Base-by-base conservation (phyloP, 2,888 invertebrate species). In the Xanthia togata region DNA sequence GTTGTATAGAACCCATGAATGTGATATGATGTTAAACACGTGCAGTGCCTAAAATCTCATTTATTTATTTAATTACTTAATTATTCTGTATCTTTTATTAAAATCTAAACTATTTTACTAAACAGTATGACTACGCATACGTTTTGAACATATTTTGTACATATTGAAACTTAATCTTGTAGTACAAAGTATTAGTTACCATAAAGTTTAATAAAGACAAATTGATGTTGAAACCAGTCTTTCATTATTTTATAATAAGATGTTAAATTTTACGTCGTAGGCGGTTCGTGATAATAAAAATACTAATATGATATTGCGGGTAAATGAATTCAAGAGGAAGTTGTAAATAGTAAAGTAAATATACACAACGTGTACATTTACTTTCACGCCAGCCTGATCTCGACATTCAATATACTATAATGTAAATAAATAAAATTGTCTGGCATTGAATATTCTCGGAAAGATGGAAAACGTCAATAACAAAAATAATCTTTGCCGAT, bases 11-110 rank as follows among this genome's bases (percentile, higher is more conserved):
- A 93, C 92, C 93, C 93, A 93, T 93, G 93, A 94, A 95, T 96
- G 96, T 96, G 96, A 96, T 96, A 96, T 93, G 94, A 94, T 91
- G 93, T 93, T 88, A 92, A 93, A 94, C 93, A 95, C 93, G 94
- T 94, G 94, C 95, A 95, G 96, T 96, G 96, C 96, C 96, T 96
- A 96, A 95, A 95, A 94, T 95, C 94, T 95, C 92, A 93, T 94
- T 95, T 93, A 90, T 90, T 93, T 93, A 90, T 91, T 90, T 93
- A 90, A 89, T 91, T 89, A 90, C 85, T 88, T 88, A 89, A 88
- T 90, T 89, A 88, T 89, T 90, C 91, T 93, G 85, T 91, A 89
- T 89, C 91, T 88, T 92, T 90, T 88, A 91, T 91, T 87, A 89
- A 90, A 89, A 85, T 88, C 82, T 87, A 90, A 91, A 82, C 90